These are phyloP conservation scores for Caenorhabditis remanei DNA, from an alignment of 1,140 invertebrate species.

Conservation along the genomic window DNA sequence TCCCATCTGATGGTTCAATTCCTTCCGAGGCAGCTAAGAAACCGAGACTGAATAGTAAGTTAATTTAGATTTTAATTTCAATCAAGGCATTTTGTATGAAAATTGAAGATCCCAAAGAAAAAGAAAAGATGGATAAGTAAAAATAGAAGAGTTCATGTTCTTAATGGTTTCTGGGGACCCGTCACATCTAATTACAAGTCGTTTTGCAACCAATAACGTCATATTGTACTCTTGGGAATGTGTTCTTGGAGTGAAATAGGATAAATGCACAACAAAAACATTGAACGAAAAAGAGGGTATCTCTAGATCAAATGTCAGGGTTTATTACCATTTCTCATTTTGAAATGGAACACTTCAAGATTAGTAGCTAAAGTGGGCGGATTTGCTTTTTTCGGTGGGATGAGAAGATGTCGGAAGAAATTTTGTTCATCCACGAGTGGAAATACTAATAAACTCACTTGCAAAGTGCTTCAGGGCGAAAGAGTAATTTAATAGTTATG, in stretches of 20 bases:
- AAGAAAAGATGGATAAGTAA: neutral
- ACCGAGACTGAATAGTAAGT: conserved; percentile 19
- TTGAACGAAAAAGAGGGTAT: neutral
- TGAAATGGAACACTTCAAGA: neutral
- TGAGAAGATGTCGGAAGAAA: conserved; percentile 42
- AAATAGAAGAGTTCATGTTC: conserved; percentile 14
- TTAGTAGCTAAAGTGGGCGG: neutral
- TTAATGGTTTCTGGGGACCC: conserved; percentile 29
- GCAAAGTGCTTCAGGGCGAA: conserved; percentile 54
- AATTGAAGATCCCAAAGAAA: neutral
- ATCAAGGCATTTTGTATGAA: too few species aligned
- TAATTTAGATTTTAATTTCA: neutral
- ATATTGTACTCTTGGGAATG: conserved; percentile 39
- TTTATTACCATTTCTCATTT: conserved; percentile 14
- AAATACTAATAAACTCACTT: conserved; percentile 57
- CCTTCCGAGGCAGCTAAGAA: neutral
- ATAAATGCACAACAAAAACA: neutral
- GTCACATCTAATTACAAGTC: conserved; percentile 52
- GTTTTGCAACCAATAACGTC: conserved; percentile 44
- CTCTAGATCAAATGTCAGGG: neutral
- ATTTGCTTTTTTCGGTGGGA: neutral
- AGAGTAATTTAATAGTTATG: conserved; percentile 55
- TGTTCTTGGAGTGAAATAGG: neutral
- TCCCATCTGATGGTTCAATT: conserved; percentile 14
- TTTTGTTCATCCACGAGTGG: conserved; percentile 45